These are phyloP conservation scores for Chloebia gouldiae DNA, from an alignment of 2,113 vertebrate genomes.

Conservation along the genomic window DNA sequence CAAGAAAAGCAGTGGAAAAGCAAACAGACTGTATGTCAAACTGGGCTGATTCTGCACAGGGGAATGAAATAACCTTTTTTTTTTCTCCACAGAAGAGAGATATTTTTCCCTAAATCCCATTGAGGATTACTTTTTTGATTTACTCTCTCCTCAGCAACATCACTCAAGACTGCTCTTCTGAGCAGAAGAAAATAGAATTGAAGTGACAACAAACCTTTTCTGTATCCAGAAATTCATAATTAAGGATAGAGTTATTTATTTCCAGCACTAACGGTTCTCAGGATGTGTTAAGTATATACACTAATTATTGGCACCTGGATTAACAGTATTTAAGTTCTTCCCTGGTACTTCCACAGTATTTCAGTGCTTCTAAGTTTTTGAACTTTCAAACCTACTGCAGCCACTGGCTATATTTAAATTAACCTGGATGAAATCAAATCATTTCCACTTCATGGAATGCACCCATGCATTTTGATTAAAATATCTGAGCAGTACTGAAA, in stretches of 20 bases:
- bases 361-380: background rate
- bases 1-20: background rate
- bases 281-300: background rate
- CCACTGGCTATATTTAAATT: background rate
- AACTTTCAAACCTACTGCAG: background rate
- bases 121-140: background rate
- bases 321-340: background rate
- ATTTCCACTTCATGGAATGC: background rate
- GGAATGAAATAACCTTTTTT: background rate
- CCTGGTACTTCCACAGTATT: background rate
- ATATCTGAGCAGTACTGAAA: background rate
- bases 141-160: background rate
- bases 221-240: background rate
- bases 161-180: background rate
- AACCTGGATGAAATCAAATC: background rate
- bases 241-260: background rate
- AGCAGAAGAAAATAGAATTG: background rate
- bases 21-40: background rate
- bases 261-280: background rate
- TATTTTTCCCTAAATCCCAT: background rate
- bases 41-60: background rate
- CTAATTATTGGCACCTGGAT: background rate
- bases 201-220: background rate
- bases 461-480: background rate
- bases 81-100: background rate